These are phyloP conservation scores for Cryptotis parvus DNA, from an alignment of 2,113 vertebrate species.

Conservation along the genomic window DNA sequence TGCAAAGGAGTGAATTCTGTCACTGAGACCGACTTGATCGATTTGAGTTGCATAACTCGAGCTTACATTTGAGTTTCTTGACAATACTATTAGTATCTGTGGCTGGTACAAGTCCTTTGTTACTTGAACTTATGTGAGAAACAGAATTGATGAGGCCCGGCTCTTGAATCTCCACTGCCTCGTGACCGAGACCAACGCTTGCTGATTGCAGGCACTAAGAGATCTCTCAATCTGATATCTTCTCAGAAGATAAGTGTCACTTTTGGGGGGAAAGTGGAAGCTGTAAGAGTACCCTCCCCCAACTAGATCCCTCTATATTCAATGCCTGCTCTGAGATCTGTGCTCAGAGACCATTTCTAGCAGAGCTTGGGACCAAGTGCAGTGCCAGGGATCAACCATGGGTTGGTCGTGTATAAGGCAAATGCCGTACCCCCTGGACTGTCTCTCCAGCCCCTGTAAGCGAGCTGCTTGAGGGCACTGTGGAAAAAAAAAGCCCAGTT, in stretches of 20 bases:
- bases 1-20: background rate
- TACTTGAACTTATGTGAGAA: background rate
- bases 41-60: background rate
- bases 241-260: background rate
- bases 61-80: background rate
- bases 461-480: background rate
- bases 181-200: background rate
- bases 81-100: background rate
- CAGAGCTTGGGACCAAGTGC: too few species aligned
- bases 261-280: too few species aligned
- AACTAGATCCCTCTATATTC: too few species aligned
- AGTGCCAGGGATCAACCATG: too few species aligned
- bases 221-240: background rate
- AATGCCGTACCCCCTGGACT: too few species aligned
- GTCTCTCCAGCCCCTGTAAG: background rate
- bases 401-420: too few species aligned
- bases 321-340: too few species aligned
- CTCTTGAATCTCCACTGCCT: background rate
- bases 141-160: background rate
- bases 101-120: background rate
- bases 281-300: too few species aligned
- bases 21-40: background rate
- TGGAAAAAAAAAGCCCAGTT: fast-evolving
- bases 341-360: background rate
- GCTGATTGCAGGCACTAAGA: background rate